Percentiles rank a stretch among this genome's conserved stretches.
Conservation (phyloP, 2,888 invertebrate genomes). For the Trissonchulus latispiculum region DNA sequence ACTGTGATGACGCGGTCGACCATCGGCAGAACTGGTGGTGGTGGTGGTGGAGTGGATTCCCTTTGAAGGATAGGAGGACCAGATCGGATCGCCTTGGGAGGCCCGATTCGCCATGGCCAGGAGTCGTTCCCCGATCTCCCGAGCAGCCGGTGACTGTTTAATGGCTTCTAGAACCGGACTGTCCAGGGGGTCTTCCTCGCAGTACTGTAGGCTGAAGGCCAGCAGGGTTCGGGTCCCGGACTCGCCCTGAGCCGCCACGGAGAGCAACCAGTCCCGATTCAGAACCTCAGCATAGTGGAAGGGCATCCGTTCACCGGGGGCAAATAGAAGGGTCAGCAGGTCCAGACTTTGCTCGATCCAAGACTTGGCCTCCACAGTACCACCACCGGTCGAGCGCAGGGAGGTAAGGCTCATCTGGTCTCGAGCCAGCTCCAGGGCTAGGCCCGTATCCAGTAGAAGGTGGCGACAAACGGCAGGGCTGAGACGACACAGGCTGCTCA, state of each 20-base stretch:
- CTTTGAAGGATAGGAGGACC: too few relatives aligned
- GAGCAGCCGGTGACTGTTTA: too few relatives aligned
- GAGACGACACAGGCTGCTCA: background rate
- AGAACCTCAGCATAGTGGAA: background rate
- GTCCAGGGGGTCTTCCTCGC: background rate
- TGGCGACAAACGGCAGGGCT: background rate
- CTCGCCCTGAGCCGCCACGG: background rate
- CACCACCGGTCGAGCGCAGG: background rate
- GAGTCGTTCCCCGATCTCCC: background rate
- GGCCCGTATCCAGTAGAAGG: background rate
- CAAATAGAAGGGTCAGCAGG: background rate
- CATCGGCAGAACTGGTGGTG: background rate
- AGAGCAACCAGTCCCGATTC: background rate
- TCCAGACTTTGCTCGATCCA: background rate
- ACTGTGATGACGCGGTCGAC: background rate
- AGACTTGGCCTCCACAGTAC: too few relatives aligned
- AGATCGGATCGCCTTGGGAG: conserved; percentile 12
- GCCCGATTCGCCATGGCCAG: conserved; percentile 3
- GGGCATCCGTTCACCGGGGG: background rate
- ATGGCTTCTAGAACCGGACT: background rate
- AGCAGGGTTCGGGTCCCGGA: background rate
- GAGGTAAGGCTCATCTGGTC: background rate
- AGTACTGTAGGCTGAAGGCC: background rate
- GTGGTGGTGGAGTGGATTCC: background rate
- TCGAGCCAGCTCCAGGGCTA: background rate